phyloP scores from a whole-genome alignment of 1,140 invertebrate species.

The Eurytemora carolleeae region DNA sequence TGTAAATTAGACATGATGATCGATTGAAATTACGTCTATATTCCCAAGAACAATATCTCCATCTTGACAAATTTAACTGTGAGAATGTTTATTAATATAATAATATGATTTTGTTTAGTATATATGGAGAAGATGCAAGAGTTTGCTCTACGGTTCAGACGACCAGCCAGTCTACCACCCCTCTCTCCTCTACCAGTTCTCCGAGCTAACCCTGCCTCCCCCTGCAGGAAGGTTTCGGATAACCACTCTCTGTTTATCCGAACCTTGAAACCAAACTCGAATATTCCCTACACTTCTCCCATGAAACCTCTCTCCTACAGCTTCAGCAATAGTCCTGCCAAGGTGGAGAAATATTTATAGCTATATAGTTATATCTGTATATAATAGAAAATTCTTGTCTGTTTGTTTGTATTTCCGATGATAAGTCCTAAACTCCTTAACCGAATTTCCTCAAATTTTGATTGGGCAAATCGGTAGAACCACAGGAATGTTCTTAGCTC shows the following conservation, averaged over 20 bases:
- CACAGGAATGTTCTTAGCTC: too few relatives aligned
- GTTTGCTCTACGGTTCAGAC: constrained; percentile 49
- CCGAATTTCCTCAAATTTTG: too few relatives aligned
- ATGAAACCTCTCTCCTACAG: constrained; percentile 49
- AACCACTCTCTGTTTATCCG: constrained; percentile 42
- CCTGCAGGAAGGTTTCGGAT: constrained; percentile 45
- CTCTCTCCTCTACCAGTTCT: constrained; percentile 54
- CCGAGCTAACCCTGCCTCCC: constrained; percentile 39
- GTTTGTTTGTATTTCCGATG: too few relatives aligned
- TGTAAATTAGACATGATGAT: too few relatives aligned
- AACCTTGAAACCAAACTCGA: constrained; percentile 28
- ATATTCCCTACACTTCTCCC: constrained; percentile 30
- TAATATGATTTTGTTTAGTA: constrained; percentile 9
- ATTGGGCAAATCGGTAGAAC: too few relatives aligned
- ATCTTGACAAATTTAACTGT: too few relatives aligned
- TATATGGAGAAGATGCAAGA: constrained; percentile 37
- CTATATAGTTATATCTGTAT: too few relatives aligned
- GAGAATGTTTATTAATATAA: too few relatives aligned
- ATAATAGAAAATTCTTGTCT: too few relatives aligned
- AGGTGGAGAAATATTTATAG: constrained; percentile 45
- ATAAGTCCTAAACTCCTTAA: too few relatives aligned
- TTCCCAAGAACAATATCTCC: too few relatives aligned
- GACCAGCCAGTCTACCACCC: constrained; percentile 34
- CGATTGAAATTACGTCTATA: too few relatives aligned
- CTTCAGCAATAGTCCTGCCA: constrained; percentile 70